Base-by-base conservation (phyloP, 2,888 invertebrate genomes). In the Xestia c-nigrum region DNA sequence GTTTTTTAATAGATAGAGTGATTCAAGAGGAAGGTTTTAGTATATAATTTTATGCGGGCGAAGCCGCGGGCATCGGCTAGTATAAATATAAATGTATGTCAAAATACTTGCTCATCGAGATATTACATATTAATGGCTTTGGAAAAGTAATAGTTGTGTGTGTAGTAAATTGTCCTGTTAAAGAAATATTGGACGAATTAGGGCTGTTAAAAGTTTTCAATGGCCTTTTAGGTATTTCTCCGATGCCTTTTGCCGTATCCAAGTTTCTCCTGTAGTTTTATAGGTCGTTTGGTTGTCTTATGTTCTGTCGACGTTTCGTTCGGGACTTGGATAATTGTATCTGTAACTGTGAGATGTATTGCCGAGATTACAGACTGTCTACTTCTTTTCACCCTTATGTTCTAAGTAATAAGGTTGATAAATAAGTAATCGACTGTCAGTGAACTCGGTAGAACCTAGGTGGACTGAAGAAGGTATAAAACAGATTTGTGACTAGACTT, bases 211-310 rank as follows among this genome's bases (percentile, higher is more conserved):
- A 76, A 40, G 16, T 40, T 77, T 57, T 0, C 21, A 47, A 57
- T 64, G 16, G 7, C 7, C 3, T 64, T 24, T 16, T 10, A 77
- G 12, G 40, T 74, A 40, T 19, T 9, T 2, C 21, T 16, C 14
- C 16, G 31, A 43, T n/a, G 50, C 19, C 43, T n/a, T 47, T 47
- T 63, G 10, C 5, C 9, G 12, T 50, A 5, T 74, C 21, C 16
- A 6, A 43, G 31, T 59, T 59, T 43, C 31, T 59, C 10, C n/a
- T 50, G 57, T n/a, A 50, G 40, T 50, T 76, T 76, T 59, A 78
- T 68, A 50, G 40, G 78, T 57, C 7, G 5, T 64, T 1, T 64
- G 7, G 72, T 5, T 21, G 6, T 40, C 47, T 40, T 16, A 59
- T 59, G 40, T 59, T 40, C 14, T 43, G 21, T 40, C 10, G 52